A percentile compares a stretch with the other conserved stretches of the same genome.
Conservation (phyloP, 2,888 invertebrate species). For the Acanthacorydalis orientalis region DNA sequence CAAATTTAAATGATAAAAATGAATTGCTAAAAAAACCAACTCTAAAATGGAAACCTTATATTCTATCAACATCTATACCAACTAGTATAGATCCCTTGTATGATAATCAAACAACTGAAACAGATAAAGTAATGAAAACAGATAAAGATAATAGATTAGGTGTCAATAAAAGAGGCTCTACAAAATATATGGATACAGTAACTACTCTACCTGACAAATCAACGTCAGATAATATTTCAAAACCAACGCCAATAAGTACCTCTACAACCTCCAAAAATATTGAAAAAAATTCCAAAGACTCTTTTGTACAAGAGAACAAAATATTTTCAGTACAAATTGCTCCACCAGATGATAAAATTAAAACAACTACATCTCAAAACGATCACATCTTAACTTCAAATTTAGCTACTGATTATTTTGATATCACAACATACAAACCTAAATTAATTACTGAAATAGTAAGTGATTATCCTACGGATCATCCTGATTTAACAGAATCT, state of each 20-base stretch:
- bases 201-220: constrained; percentile 1
- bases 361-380: constrained; percentile 2
- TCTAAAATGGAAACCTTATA: constrained; percentile 2
- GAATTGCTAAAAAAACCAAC: not conserved
- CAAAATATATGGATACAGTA: constrained; percentile 24
- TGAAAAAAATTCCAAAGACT: not conserved
- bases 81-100: constrained; percentile 33
- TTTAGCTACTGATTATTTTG: constrained; percentile 3
- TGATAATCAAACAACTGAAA: constrained; percentile 28
- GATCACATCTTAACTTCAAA: not conserved
- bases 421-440: not conserved
- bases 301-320: constrained; percentile 19
- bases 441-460: no score
- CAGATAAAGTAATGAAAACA: no score
- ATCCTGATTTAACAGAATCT: no score
- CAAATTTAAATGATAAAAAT: not conserved
- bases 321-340: constrained; percentile 15
- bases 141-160: constrained; percentile 26
- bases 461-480: no score
- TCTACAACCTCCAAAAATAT: no score
- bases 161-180: constrained; percentile 33
- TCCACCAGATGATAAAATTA: constrained; percentile 8
- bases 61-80: constrained; percentile 28
- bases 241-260: no score
- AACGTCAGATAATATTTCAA: no score